A percentile compares a stretch with the other conserved stretches of the same genome.
phyloP scores from a whole-genome alignment of 2,113 vertebrate species.

The Eolophus roseicapilla region DNA sequence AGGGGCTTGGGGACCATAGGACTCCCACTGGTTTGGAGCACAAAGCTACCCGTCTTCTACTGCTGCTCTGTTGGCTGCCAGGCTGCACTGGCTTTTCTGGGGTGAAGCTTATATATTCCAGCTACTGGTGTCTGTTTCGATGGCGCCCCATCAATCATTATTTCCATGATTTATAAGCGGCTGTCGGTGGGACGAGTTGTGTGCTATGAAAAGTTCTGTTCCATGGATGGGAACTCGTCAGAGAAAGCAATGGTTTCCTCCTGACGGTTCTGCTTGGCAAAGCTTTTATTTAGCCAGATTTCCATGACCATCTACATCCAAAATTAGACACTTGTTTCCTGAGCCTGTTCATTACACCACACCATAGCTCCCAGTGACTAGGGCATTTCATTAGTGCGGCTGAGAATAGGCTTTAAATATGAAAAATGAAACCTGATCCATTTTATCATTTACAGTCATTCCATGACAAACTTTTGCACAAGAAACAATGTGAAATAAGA shows the following conservation, averaged over 20 bases:
- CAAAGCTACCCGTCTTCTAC: rapidly evolving
- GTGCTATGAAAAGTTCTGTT: background rate
- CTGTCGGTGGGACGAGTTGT: background rate
- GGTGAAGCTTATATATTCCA: background rate
- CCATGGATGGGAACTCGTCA: background rate
- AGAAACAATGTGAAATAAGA: background rate
- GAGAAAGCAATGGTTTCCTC: background rate
- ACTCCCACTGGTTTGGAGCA: rapidly evolving
- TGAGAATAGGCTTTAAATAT: background rate
- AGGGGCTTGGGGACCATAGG: rapidly evolving
- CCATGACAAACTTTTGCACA: background rate
- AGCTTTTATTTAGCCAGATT: background rate
- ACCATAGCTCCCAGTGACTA: background rate
- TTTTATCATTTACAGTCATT: background rate
- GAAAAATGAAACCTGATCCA: background rate
- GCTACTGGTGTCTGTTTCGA: background rate
- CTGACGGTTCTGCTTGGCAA: background rate
- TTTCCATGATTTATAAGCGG: background rate
- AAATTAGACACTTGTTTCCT: background rate
- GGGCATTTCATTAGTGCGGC: background rate
- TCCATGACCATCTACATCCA: background rate
- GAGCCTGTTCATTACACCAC: background rate
- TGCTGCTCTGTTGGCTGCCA: background rate
- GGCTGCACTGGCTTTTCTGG: background rate
- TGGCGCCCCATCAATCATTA: background rate